Evolutionary conservation across 2,888 invertebrate species (phyloP).

Genomic region (Schizaphis graminum): DNA sequence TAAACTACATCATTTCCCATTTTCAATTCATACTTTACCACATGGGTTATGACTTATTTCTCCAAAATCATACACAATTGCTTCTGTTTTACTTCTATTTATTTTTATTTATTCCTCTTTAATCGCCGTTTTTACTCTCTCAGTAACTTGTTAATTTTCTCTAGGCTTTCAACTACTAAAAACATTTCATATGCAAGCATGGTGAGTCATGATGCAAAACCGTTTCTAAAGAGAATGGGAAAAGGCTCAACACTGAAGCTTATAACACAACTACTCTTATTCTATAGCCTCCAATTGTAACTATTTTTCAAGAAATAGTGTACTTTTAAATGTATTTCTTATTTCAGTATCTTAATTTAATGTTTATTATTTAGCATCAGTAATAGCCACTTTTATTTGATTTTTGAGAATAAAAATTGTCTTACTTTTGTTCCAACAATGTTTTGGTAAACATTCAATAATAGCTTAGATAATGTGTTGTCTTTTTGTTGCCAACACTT

Average conservation of each 20-base stretch:
- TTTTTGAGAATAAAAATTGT: not conserved
- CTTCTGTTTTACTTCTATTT: not conserved
- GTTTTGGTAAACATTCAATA: slow-evolving; percentile 61
- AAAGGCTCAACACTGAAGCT: not conserved
- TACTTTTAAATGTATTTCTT: not conserved
- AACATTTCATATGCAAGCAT: not conserved
- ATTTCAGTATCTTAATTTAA: not conserved
- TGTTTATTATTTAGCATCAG: not conserved
- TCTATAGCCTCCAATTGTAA: not conserved
- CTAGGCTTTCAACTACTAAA: not conserved
- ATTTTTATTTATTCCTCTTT: not conserved
- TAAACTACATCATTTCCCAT: not conserved
- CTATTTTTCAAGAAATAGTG: not conserved
- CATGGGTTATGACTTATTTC: too few relatives aligned
- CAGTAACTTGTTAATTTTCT: not conserved
- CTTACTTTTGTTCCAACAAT: slow-evolving; percentile 64
- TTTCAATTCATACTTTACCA: not conserved
- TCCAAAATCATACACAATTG: not conserved
- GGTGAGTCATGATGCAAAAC: not conserved
- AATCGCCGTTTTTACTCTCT: not conserved
- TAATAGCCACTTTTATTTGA: not conserved
- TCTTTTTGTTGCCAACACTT: slow-evolving; percentile 65
- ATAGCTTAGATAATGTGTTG: slow-evolving; percentile 61
- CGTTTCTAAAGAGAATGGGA: not conserved
- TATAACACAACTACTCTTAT: not conserved